These are phyloP conservation scores for Girardinus metallicus DNA, from an alignment of 2,797 vertebrate species.

Conservation along the genomic window DNA sequence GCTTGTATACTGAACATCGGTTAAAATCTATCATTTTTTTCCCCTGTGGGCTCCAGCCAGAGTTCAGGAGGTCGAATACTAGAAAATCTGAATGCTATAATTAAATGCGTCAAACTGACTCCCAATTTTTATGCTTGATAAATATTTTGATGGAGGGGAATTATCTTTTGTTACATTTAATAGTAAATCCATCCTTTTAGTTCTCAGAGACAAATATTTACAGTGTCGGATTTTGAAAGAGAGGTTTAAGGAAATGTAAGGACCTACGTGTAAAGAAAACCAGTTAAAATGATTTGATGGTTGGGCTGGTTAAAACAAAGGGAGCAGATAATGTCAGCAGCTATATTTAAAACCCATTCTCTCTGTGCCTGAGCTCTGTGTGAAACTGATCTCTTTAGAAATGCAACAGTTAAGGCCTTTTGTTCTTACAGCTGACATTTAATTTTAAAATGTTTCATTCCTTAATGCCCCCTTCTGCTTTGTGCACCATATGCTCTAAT, in stretches of 20 bases:
- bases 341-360: not conserved
- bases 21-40: not conserved
- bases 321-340: not conserved
- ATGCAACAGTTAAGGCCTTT: not conserved
- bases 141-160: not conserved
- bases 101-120: not conserved
- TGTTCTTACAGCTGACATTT: not conserved
- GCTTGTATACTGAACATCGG: not conserved
- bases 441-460: not conserved
- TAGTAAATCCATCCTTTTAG: not conserved
- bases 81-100: not conserved
- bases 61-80: not conserved
- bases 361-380: not conserved
- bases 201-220: not conserved
- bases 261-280: not conserved
- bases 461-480: not conserved
- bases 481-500: not conserved
- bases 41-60: not conserved
- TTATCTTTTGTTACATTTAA: not conserved
- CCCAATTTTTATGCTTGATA: not conserved
- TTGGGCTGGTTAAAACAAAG: not conserved
- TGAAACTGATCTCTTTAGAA: not conserved
- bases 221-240: not conserved
- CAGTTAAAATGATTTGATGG: not conserved
- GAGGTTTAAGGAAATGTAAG: not conserved